These are phyloP conservation scores for Limnephilus marmoratus DNA, from an alignment of 2,888 invertebrate species.

Conservation along the genomic window DNA sequence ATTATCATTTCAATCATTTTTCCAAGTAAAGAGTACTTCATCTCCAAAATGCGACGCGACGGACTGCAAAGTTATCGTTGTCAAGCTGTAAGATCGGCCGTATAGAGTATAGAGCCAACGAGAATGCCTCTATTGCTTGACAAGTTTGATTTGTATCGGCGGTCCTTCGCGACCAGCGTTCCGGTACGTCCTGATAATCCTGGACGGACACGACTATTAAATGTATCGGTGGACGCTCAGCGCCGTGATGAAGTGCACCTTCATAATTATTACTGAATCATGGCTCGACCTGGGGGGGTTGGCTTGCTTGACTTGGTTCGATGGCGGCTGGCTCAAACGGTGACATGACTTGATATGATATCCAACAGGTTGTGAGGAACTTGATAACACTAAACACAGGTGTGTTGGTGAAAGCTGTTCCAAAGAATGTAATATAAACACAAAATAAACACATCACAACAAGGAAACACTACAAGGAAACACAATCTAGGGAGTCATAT, in stretches of 20 bases:
- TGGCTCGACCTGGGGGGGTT: background rate
- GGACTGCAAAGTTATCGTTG: background rate
- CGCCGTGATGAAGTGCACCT: constrained; percentile 31
- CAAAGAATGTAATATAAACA: too few relatives aligned
- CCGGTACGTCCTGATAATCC: constrained; percentile 23
- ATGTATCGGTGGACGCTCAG: constrained; percentile 9
- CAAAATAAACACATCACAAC: too few relatives aligned
- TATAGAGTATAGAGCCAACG: background rate
- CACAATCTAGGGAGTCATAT: too few relatives aligned
- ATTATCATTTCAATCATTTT: too few relatives aligned
- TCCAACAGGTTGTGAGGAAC: background rate
- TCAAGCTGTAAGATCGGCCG: background rate
- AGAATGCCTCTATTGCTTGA: background rate
- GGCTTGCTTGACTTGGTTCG: background rate
- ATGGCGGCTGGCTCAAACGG: constrained; percentile 3
- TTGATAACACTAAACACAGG: background rate
- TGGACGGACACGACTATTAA: constrained; percentile 28
- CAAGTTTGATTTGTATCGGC: constrained; percentile 46
- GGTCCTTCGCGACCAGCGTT: background rate
- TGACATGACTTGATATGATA: background rate
- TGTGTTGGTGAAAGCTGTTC: background rate
- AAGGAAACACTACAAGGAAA: too few relatives aligned
- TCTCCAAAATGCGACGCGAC: background rate
- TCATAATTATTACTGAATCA: constrained; percentile 36
- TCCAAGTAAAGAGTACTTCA: background rate